A percentile compares a stretch with the other conserved stretches of the same genome.
These are phyloP conservation scores for Cordilura impudica DNA, from an alignment of 2,888 invertebrate genomes.

Conservation along the genomic window DNA sequence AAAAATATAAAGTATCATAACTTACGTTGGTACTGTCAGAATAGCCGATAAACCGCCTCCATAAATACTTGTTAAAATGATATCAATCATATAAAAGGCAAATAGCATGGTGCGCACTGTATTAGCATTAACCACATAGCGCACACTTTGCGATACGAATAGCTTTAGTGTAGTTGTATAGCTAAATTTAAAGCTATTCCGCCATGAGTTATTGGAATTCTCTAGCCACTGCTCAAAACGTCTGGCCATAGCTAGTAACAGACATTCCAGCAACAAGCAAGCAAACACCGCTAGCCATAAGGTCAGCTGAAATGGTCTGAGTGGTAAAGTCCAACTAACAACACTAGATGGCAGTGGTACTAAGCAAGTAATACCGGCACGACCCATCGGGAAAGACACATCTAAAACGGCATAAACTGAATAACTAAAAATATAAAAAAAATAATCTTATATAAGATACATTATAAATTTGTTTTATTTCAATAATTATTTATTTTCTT, in stretches of 20 bases:
- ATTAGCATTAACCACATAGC: slow-evolving; percentile 66
- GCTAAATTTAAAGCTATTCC: too few relatives aligned
- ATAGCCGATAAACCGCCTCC: slow-evolving; percentile 83
- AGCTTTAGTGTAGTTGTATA: slow-evolving; percentile 69
- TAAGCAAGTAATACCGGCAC: slow-evolving; percentile 83
- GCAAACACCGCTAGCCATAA: slow-evolving; percentile 81
- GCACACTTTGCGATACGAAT: slow-evolving; percentile 71
- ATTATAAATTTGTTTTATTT: too few relatives aligned
- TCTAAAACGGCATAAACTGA: slow-evolving; percentile 81
- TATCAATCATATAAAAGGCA: slow-evolving; percentile 77
- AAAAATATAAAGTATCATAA: background rate
- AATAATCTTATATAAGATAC: too few relatives aligned
- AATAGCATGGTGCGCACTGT: slow-evolving; percentile 70
- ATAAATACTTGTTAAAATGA: slow-evolving; percentile 82
- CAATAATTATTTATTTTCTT: too few relatives aligned
- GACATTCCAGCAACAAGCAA: slow-evolving; percentile 78
- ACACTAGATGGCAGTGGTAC: slow-evolving; percentile 82
- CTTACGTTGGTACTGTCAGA: slow-evolving; percentile 82
- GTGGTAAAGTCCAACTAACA: slow-evolving; percentile 81
- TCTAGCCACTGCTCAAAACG: slow-evolving; percentile 60
- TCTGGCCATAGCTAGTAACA: slow-evolving; percentile 71
- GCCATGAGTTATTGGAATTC: slow-evolving; percentile 53
- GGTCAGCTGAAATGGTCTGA: slow-evolving; percentile 80
- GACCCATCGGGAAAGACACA: slow-evolving; percentile 80
- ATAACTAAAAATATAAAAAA: slow-evolving; percentile 79